phyloP scores from a whole-genome alignment of 1,140 invertebrate genomes.

The Drosophila quadrilineata region DNA sequence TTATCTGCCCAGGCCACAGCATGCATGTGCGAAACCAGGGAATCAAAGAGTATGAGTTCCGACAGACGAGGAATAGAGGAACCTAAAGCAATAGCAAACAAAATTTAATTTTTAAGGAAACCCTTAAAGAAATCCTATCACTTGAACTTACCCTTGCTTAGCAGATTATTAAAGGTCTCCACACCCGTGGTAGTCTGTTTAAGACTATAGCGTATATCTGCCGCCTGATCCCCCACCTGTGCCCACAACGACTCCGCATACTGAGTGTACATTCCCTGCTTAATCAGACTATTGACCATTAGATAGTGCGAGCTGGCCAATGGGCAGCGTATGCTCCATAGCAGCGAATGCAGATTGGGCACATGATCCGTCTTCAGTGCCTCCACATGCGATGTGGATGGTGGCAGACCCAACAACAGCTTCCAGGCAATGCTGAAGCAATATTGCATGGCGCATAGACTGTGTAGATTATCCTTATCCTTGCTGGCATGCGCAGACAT shows the following conservation, averaged over 20 bases:
- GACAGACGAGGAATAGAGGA: slow-evolving; percentile 56
- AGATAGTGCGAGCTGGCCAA: slow-evolving; percentile 64
- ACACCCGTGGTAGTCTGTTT: slow-evolving; percentile 71
- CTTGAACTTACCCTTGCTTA: slow-evolving; percentile 64
- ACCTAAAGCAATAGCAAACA: slow-evolving; percentile 34
- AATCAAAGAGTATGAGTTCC: slow-evolving; percentile 71
- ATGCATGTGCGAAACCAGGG: slow-evolving; percentile 73
- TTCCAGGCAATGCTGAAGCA: slow-evolving; percentile 87
- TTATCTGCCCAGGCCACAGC: slow-evolving; percentile 74
- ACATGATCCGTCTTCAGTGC: slow-evolving; percentile 84
- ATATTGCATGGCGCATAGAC: slow-evolving; percentile 93
- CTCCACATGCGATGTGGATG: slow-evolving; percentile 93
- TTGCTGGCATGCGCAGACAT: slow-evolving; percentile 83
- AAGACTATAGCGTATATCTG: slow-evolving; percentile 69
- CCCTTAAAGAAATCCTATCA: background rate
- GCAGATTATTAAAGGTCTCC: slow-evolving; percentile 65
- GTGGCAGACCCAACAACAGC: slow-evolving; percentile 90
- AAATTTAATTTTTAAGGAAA: background rate
- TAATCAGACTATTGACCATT: slow-evolving; percentile 77
- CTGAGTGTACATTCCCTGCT: slow-evolving; percentile 81
- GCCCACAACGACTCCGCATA: slow-evolving; percentile 72
- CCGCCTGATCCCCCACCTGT: slow-evolving; percentile 68
- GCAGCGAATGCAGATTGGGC: slow-evolving; percentile 83
- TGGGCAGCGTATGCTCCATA: slow-evolving; percentile 82
- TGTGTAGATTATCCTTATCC: slow-evolving; percentile 85